Conservation (phyloP, 2,113 vertebrate genomes). For the Percopsis transmontana region DNA sequence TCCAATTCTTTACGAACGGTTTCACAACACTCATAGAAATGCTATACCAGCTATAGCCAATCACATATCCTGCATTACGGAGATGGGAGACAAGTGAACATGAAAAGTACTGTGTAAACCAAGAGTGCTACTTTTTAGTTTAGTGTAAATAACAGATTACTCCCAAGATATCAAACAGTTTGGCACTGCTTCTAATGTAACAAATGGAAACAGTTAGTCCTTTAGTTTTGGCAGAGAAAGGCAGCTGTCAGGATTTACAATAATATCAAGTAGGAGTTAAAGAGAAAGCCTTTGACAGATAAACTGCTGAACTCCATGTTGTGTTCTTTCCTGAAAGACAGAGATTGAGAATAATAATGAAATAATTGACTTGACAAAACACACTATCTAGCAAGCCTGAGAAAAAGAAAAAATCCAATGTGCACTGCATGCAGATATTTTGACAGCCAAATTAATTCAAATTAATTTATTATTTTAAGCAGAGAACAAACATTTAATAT, state of each 20-base stretch:
- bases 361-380: neutral
- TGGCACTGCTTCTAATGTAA: constrained; percentile 43
- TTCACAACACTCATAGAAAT: constrained; percentile 24
- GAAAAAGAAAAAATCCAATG: too few species aligned
- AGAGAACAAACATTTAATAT: too few species aligned
- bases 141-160: constrained; percentile 26
- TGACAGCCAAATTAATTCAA: neutral
- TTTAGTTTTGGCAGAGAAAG: constrained; percentile 19
- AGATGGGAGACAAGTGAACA: constrained; percentile 12
- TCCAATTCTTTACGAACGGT: constrained; percentile 11
- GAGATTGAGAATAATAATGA: neutral
- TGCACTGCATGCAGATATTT: too few species aligned
- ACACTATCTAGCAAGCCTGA: too few species aligned
- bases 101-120: constrained; percentile 26
- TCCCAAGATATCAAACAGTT: constrained; percentile 13
- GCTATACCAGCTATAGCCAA: constrained; percentile 7
- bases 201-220: constrained; percentile 33
- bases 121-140: constrained; percentile 49
- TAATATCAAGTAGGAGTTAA: constrained; percentile 32
- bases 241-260: constrained; percentile 36
- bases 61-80: constrained; percentile 17
- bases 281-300: constrained; percentile 37
- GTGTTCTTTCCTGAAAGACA: constrained; percentile 21
- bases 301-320: constrained; percentile 20
- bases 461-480: too few species aligned